Evolutionary conservation across 1,140 invertebrate species (phyloP).

Genomic region (Drosophila punjabiensis): DNA sequence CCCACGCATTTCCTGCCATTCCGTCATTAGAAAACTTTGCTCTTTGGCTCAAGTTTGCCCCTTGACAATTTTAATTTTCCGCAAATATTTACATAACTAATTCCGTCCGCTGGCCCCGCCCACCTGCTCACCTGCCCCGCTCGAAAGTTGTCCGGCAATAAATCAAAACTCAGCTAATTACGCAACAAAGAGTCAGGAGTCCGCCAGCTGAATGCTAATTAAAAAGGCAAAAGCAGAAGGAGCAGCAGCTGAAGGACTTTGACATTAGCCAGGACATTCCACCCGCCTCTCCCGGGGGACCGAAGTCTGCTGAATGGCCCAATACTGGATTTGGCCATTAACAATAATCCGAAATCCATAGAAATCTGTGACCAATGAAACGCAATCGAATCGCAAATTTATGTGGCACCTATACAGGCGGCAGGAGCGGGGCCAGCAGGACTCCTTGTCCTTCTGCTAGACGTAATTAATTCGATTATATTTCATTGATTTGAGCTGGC

Average conservation of each 20-base stretch:
- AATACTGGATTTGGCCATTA: slow-evolving; percentile 71
- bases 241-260: slow-evolving; percentile 25
- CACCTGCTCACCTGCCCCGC: slow-evolving; percentile 27
- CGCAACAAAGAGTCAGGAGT: slow-evolving; percentile 76
- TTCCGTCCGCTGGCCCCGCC: slow-evolving; percentile 29
- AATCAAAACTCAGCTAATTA: slow-evolving; percentile 84
- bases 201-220: slow-evolving; percentile 76
- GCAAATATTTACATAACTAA: slow-evolving; percentile 79
- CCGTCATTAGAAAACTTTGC: slow-evolving; percentile 47
- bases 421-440: neutral
- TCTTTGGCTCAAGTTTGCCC: slow-evolving; percentile 55
- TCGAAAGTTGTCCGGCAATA: slow-evolving; percentile 63
- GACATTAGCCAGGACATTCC: slow-evolving; percentile 33
- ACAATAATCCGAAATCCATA: slow-evolving; percentile 74
- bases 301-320: slow-evolving; percentile 53
- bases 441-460: slow-evolving; percentile 46
- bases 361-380: slow-evolving; percentile 75
- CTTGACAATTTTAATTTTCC: slow-evolving; percentile 77
- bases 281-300: neutral
- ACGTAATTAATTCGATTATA: slow-evolving; percentile 85
- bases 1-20: slow-evolving; percentile 31
- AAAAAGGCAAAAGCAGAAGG: slow-evolving; percentile 29
- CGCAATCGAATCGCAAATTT: slow-evolving; percentile 80
- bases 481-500: slow-evolving; percentile 80
- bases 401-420: slow-evolving; percentile 62